phyloP scores from a whole-genome alignment of 2,888 invertebrate species.

The Acanthococcus lagerstroemiae region DNA sequence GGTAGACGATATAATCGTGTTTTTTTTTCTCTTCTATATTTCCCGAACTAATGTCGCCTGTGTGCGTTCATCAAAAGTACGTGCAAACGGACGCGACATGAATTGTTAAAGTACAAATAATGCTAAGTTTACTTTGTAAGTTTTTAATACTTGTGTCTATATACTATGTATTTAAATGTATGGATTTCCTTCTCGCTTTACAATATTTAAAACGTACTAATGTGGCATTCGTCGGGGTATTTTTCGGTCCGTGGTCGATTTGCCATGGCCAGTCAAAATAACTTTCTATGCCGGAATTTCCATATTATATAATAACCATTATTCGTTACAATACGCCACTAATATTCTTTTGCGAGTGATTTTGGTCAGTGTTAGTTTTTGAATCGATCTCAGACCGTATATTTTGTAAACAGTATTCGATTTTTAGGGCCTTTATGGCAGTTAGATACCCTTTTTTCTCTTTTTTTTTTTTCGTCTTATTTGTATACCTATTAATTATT shows the following conservation, averaged over 20 bases:
- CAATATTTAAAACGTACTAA: not conserved
- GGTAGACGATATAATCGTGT: no score
- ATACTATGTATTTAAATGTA: not conserved
- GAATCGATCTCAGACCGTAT: conserved; percentile 24
- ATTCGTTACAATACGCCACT: not conserved
- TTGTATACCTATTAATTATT: not conserved
- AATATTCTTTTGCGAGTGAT: conserved; percentile 5
- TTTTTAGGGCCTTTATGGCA: not conserved
- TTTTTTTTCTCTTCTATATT: no score
- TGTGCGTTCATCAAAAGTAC: no score
- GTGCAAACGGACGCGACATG: not conserved
- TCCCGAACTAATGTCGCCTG: no score
- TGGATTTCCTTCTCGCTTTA: not conserved
- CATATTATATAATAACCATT: not conserved
- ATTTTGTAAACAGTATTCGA: conserved; percentile 21
- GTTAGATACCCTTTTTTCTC: not conserved
- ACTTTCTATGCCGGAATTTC: conserved; percentile 5
- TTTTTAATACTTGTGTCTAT: not conserved
- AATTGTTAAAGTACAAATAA: conserved; percentile 9
- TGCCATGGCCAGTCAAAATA: conserved; percentile 13
- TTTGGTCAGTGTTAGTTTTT: conserved; percentile 21
- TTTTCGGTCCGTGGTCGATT: not conserved
- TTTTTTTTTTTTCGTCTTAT: not conserved
- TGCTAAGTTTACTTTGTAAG: not conserved
- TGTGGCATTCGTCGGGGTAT: not conserved